A percentile compares a stretch with the other conserved stretches of the same genome.
phyloP scores from a whole-genome alignment of 2,797 vertebrate species.

The Cygnus olor region DNA sequence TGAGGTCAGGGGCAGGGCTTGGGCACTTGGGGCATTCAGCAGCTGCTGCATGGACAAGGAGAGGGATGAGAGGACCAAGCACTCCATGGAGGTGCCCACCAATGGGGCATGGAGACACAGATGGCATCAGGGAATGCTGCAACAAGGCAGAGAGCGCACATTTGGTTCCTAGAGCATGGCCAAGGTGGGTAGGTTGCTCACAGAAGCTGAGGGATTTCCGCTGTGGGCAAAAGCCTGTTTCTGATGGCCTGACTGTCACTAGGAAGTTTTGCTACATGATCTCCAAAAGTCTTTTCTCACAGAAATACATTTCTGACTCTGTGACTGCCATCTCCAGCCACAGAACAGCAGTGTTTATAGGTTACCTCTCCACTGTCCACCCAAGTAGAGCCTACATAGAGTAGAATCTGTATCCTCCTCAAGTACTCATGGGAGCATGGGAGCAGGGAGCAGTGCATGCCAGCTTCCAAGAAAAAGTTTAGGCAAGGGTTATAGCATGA shows the following conservation, averaged over 20 bases:
- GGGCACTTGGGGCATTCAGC: background rate
- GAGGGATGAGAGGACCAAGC: background rate
- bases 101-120: rapidly evolving
- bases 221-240: background rate
- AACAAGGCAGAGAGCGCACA: background rate
- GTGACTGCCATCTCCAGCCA: rapidly evolving
- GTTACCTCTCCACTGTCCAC: background rate
- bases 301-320: background rate
- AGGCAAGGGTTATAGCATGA: background rate
- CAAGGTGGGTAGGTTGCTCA: background rate
- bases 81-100: background rate
- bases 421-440: rapidly evolving
- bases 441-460: background rate
- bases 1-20: background rate
- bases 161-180: background rate
- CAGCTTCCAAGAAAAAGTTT: background rate
- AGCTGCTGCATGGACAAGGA: background rate
- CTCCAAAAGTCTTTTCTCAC: background rate
- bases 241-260: background rate
- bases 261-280: background rate
- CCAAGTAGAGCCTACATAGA: background rate
- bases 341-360: background rate
- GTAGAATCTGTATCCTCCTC: no score
- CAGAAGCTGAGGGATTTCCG: background rate
- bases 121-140: no score